Evolutionary conservation across 2,888 invertebrate genomes (phyloP).

Genomic region (Nysson spinosus): DNA sequence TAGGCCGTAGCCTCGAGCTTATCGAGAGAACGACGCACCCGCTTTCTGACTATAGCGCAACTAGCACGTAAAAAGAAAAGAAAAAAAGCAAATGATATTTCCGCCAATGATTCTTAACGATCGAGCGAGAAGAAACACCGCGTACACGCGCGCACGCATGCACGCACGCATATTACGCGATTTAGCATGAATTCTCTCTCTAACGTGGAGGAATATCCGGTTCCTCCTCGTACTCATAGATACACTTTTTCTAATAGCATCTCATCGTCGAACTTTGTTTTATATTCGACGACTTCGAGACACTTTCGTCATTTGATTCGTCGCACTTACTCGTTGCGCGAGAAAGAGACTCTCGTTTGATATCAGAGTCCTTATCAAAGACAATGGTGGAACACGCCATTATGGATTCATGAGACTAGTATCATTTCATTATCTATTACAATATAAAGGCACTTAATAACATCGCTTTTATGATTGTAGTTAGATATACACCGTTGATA

Average conservation of each 20-base stretch:
- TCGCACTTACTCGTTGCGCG: slow-evolving; percentile 16
- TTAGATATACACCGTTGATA: no score
- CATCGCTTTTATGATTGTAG: no score
- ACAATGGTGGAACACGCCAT: no score
- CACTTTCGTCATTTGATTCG: slow-evolving; percentile 3
- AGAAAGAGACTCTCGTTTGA: not conserved
- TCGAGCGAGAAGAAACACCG: slow-evolving; percentile 5
- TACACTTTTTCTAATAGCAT: slow-evolving; percentile 4
- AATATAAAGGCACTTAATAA: no score
- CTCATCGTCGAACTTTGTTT: slow-evolving; percentile 4
- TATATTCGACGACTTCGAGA: not conserved
- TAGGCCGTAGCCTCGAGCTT: slow-evolving; percentile 42
- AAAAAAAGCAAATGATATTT: no score
- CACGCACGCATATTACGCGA: slow-evolving; percentile 13
- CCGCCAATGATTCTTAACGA: no score
- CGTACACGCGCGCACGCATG: slow-evolving; percentile 10
- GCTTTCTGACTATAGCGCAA: slow-evolving; percentile 37
- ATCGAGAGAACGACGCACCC: slow-evolving; percentile 37
- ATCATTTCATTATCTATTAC: no score
- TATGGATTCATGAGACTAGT: no score
- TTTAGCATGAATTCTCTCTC: slow-evolving; percentile 28
- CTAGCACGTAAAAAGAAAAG: slow-evolving; percentile 33
- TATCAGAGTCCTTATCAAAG: not conserved
- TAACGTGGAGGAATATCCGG: not conserved
- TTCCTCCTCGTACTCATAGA: not conserved